Evolutionary conservation across 2,113 vertebrate genomes (phyloP), one percentile per base, ranked within the genome.

Genomic region (Tringa solitaria): DNA sequence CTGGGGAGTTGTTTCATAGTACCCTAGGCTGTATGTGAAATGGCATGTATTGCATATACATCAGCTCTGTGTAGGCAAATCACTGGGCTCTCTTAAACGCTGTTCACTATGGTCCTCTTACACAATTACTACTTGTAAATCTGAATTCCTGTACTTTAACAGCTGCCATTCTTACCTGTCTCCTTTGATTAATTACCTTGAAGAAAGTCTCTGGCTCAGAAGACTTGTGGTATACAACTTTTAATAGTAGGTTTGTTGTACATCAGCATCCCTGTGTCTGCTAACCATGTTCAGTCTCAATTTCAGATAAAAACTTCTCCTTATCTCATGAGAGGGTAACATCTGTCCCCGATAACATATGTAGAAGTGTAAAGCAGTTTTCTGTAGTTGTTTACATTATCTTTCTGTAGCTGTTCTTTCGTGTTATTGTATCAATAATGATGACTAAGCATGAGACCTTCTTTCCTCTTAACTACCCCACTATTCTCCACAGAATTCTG

Each of bases 221-320:
- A 82, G 35, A 50, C 14, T 22, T 59, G 15, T 37, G 8, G 17
- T 41, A 65, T 32, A 69, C 30, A 84, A 30, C 27, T 61, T 72
- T 30, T 26, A 61, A 32, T 6, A 68, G 17, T 19, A 74, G 12
- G 5, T 35, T 85, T 54, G 17, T 68, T 21, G 19, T 48, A 41
- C 21, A 43, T 24, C 8, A 64, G 5, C 27, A 54, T 12, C 2
- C 3, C 9, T 0, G 0, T 14, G 2, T 60, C 68, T 73, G 6
- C 11, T 92, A 14, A 30, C 8, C 16, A 8, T 21, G 24, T 48
- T 60, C 32, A 17, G 6, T 19, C 8, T 65, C 30, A 17, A 1
- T 89, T 73, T 89, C 28, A 70, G 23, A 45, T 50, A 41, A 56
- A 80, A 65, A 12, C 2, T 63, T 35, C 32, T 59, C 10, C 14